Base-by-base conservation (phyloP, 2,113 vertebrate genomes). In the Tychaedon coryphoeus region DNA sequence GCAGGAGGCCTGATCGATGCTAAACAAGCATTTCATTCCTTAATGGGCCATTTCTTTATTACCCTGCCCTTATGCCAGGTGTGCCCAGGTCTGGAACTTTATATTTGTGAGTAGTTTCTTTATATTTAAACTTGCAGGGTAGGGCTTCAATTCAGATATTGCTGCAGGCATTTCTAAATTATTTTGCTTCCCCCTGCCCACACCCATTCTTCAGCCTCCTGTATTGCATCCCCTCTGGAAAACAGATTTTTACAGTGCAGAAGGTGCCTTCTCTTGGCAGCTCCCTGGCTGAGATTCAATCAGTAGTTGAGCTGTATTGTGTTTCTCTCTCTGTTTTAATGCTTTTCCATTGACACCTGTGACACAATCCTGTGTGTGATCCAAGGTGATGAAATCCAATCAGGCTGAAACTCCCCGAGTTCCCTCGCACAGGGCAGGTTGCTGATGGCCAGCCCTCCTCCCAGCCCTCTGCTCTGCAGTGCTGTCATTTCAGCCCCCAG, bases 1-100 rank as follows among this genome's bases (percentile, higher is more conserved):
- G 45, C 92, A 69, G 92, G 53, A 58, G 92, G 40, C 88, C 25
- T 29, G 69, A 69, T 88, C 15, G 26, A 75, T 78, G 48, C 75
- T 86, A 84, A 93, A 81, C 64, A 61, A 90, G n/a, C 76, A 91
- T 96, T 96, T 97, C 48, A 97, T 95, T 95, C 86, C 93, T 93
- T 96, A 96, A 94, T 96, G 88, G 95, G 86, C 90, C 88, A 96
- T 97, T 96, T 96, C 75, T 94, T 91, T 96, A 96, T 96, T 96
- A 86, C 75, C 82, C 88, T 86, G 92, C 69, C 82, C 71, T 93
- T 65, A 10, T 8, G 86, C 75, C 94, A 92, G 84, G 95, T 96
- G 95, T 75, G 61, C 57, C 90, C 86, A 86, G 92, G 88, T 88
- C 92, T 77, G 69, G 90, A 92, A 90, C 86, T 96, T 96, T 53